These are phyloP conservation scores for Hyposoter dolosus DNA, from an alignment of 2,888 invertebrate genomes.

Conservation along the genomic window DNA sequence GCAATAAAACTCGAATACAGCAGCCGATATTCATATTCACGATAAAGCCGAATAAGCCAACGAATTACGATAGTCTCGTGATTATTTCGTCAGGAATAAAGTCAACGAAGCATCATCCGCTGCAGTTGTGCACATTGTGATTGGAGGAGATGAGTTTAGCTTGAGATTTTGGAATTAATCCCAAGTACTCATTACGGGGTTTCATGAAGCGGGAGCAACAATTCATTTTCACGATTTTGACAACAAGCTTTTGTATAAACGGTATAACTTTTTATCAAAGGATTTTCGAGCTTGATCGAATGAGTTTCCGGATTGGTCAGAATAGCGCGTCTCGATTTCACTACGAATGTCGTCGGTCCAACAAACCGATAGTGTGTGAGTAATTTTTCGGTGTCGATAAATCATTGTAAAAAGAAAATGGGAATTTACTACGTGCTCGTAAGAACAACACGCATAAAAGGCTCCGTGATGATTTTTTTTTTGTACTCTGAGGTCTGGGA, in stretches of 20 bases:
- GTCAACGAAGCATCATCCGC: constrained; percentile 29
- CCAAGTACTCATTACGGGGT: too few species aligned
- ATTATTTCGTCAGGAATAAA: constrained; percentile 44
- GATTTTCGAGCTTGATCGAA: too few species aligned
- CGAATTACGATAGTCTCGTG: constrained; percentile 22
- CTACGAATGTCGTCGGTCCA: too few species aligned
- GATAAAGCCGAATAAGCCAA: not conserved
- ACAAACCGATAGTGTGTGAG: too few species aligned
- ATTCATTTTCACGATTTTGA: too few species aligned
- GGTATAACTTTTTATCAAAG: too few species aligned
- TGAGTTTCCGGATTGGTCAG: too few species aligned
- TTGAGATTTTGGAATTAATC: not conserved
- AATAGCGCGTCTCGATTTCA: too few species aligned
- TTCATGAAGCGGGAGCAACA: too few species aligned
- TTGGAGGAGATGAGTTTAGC: not conserved
- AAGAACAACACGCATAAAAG: constrained; percentile 3
- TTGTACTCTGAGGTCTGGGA: not conserved
- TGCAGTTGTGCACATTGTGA: constrained; percentile 6
- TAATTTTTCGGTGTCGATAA: not conserved
- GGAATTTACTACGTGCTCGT: not conserved
- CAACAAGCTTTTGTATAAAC: too few species aligned
- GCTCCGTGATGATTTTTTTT: constrained; percentile 38
- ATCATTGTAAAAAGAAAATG: not conserved
- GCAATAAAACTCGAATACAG: not conserved
- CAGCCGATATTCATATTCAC: constrained; percentile 5